These are phyloP conservation scores for Limnephilus rhombicus DNA, from an alignment of 2,888 invertebrate species.

Conservation along the genomic window DNA sequence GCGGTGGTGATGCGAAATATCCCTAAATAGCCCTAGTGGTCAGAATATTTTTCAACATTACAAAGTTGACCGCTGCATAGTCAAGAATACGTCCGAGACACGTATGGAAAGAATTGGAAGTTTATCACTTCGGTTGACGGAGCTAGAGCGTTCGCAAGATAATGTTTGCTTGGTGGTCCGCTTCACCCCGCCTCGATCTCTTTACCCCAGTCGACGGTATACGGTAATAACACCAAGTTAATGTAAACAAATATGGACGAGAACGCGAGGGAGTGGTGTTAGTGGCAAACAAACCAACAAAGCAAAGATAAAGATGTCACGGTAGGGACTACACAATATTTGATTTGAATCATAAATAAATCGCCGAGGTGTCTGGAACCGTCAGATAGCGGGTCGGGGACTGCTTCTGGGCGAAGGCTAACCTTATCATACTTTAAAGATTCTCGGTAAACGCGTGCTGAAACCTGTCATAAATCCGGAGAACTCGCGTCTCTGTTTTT, in stretches of 20 bases:
- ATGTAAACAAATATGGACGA: not conserved
- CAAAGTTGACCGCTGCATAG: too few species aligned
- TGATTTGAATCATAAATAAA: not conserved
- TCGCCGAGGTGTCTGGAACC: not conserved
- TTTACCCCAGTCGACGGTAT: not conserved
- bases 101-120: too few species aligned
- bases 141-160: too few species aligned
- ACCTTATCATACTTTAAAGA: not conserved
- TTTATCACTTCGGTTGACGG: too few species aligned
- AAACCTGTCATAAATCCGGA: not conserved
- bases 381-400: not conserved
- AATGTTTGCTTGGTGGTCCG: too few species aligned
- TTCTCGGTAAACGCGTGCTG: not conserved
- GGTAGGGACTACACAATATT: not conserved
- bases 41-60: too few species aligned
- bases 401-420: not conserved
- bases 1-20: too few species aligned
- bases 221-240: not conserved
- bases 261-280: not conserved
- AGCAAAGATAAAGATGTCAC: not conserved
- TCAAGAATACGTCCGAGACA: too few species aligned
- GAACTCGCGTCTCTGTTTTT: not conserved
- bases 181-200: too few species aligned
- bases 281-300: constrained; percentile 7
- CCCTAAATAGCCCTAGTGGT: too few species aligned